These are phyloP conservation scores for Dryococelus australis DNA, from an alignment of 2,888 invertebrate genomes.

Conservation along the genomic window DNA sequence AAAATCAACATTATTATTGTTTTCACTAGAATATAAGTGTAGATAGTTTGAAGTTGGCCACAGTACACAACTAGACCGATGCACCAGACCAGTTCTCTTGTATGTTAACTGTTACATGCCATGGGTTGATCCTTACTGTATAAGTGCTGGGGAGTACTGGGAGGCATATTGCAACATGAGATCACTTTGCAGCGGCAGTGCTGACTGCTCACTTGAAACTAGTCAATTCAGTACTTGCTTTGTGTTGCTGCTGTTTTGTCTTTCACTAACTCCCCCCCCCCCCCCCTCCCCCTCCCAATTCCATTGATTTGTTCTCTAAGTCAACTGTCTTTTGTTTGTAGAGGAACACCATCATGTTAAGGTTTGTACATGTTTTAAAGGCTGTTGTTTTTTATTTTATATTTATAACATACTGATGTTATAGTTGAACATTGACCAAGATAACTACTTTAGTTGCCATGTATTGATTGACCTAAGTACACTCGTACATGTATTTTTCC, in stretches of 20 bases:
- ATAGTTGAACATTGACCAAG: background rate
- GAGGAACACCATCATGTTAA: background rate
- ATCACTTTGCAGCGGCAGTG: background rate
- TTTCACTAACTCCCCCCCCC: background rate
- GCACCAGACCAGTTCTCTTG: too few relatives aligned
- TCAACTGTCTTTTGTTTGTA: background rate
- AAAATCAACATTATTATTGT: too few relatives aligned
- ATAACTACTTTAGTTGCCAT: background rate
- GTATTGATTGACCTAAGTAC: background rate
- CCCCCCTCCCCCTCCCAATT: background rate
- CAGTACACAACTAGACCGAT: too few relatives aligned
- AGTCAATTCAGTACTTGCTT: slow-evolving; percentile 2
- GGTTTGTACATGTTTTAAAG: background rate
- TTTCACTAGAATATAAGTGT: too few relatives aligned
- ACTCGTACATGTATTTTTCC: background rate
- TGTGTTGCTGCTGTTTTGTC: background rate
- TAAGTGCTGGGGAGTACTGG: too few relatives aligned
- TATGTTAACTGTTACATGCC: too few relatives aligned
- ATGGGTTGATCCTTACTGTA: too few relatives aligned
- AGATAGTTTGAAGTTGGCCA: too few relatives aligned
- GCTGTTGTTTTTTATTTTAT: background rate
- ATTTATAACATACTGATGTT: background rate
- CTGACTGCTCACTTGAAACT: background rate
- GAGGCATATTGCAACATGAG: too few relatives aligned
- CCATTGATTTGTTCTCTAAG: background rate